phyloP scores from a whole-genome alignment of 2,888 invertebrate genomes.

The Deilephila porcellus region DNA sequence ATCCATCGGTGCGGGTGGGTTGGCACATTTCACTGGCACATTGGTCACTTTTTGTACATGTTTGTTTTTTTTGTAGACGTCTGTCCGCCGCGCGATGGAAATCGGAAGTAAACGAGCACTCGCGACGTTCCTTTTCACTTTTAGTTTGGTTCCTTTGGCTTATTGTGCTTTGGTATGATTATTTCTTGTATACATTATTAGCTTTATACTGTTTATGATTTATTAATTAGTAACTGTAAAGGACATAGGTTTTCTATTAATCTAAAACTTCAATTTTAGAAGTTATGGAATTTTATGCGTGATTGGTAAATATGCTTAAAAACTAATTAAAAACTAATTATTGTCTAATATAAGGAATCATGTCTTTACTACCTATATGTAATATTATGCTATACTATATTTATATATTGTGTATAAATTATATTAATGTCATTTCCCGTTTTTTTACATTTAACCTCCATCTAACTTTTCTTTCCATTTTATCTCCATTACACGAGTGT shows the following conservation, averaged over 20 bases:
- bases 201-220: background rate
- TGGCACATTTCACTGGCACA: conserved; percentile 61
- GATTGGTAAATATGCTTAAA: conserved; percentile 4
- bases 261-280: background rate
- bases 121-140: conserved; percentile 75
- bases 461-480: no score
- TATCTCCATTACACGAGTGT: no score
- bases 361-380: no score
- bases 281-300: background rate
- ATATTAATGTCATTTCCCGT: no score
- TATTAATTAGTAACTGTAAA: conserved; percentile 9
- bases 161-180: conserved; percentile 10
- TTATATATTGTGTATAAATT: no score
- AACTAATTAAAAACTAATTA: no score
- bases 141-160: conserved; percentile 48
- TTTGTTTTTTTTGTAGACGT: conserved; percentile 56
- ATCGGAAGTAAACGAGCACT: conserved; percentile 73
- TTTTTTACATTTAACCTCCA: no score
- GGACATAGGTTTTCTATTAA: background rate
- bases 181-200: background rate
- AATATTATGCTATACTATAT: no score
- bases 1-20: conserved; percentile 57
- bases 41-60: conserved; percentile 41
- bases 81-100: conserved; percentile 63
- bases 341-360: no score